Evolutionary conservation across 53 echinoderm and acorn worm genomes (phyloP), one percentile per base, ranked within the genome.

Genomic region (Stichopus horrens): DNA sequence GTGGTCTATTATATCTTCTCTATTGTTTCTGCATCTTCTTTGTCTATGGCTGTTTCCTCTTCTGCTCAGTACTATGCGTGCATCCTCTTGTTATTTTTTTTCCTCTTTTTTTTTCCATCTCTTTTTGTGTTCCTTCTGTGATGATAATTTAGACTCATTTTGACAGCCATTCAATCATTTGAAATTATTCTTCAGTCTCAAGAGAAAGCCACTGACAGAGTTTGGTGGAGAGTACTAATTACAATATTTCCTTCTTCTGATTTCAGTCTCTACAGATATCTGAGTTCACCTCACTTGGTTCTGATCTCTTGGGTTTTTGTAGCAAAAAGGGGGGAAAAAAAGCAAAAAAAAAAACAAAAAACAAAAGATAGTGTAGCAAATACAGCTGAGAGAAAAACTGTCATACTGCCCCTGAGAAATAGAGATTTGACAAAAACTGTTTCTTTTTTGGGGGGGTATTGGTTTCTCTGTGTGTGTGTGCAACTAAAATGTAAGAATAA

Each of bases 101-200:
- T n/a, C 4, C 68, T 67, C 68, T 37, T 2, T 37, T 37, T 37
- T 37, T 37, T 37, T 37, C 37, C n/a, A n/a, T n/a, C 37, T 37
- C 37, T 37, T 37, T 37, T 37, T 37, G 37, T 37, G 2, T 37
- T 63, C 16, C 63, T 71, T 20, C 18, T 4, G 18, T n/a, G 71
- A 71, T 71, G 71, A 20, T 71, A 76, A 51, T 11, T 76, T 76
- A 23, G 77, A 66, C 18, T 85, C 65, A 20, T 85, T 37, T 22
- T 85, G 85, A 85, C 85, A 58, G 85, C 85, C 37, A 16, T 6
- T 85, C 85, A 63, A 67, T 85, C 85, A 85, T 85, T 67, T 18
- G 9, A 59, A 85, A 85, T 85, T 66, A 85, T 67, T 56, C 16
- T 53, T 5, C n/a, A 54, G 79, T 79, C 79, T 79, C 79, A 5